Evolutionary conservation across 2,888 invertebrate genomes (phyloP), one percentile per base, ranked within the genome.

Genomic region (Zygogramma bicolorata): DNA sequence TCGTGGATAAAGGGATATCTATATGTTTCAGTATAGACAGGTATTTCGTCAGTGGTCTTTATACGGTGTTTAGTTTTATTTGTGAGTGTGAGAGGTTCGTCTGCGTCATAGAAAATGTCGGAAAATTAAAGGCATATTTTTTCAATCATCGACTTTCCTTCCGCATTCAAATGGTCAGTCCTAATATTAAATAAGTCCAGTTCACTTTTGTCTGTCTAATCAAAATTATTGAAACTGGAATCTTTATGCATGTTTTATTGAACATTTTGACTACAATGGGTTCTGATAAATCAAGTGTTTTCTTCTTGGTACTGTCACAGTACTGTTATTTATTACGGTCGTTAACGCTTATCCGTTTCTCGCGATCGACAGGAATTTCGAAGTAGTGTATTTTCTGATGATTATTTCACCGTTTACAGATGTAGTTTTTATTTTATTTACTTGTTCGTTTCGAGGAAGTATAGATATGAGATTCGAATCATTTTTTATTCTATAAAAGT

Each of bases 11-110:
- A 53, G 1, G 63, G 70, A 40, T 65, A 70, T 20, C 62, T 18
- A 25, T 68, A 53, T 31, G 68, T 62, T 53, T 49, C 49, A 7
- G 49, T 58, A 18, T 65, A 38, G 25, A 61, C 58, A 40, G 58
- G 65, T 5, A 57, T 65, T 34, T 76, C 63, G 22, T 57, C 60
- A n/a, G 40, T 63, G 42, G 62, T 73, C 29, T 15, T 71, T 7
- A 62, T 67, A 31, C 65, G 40, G 13, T 74, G 68, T 61, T 75
- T 58, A 10, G 67, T 68, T 63, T 10, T 25, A 15, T 53, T 60
- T 6, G 69, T 69, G 25, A 70, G 68, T 3, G 67, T 68, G 10
- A 70, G 25, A 49, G 34, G 22, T 7, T 61, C 59, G 13, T 61
- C 40, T 15, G 15, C 66, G 25, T 67, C 15, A 10, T 67, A 59